These are phyloP conservation scores for Sarcophaga bullata DNA, from an alignment of 1,140 invertebrate species.

Conservation along the genomic window DNA sequence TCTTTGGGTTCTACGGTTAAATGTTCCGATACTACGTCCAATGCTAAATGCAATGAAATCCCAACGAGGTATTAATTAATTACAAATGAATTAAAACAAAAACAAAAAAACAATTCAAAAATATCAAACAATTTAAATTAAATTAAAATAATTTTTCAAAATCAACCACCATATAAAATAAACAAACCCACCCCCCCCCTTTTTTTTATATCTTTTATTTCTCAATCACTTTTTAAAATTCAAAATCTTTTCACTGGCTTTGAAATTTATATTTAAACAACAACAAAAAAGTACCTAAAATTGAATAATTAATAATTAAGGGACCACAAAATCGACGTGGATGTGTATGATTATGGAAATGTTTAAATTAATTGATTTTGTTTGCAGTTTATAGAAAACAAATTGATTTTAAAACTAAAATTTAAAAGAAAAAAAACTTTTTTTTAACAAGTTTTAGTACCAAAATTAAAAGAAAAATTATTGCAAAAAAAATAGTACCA, in stretches of 20 bases:
- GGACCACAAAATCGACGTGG: neutral
- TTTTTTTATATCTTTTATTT: neutral
- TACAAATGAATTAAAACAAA: neutral
- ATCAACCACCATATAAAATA: neutral
- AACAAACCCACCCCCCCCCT: neutral
- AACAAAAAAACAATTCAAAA: neutral
- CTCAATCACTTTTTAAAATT: neutral
- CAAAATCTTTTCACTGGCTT: constrained; percentile 35
- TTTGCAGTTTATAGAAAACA: no score
- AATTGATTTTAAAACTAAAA: no score
- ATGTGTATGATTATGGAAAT: no score
- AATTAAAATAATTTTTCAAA: constrained; percentile 28
- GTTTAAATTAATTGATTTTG: no score
- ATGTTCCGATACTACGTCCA: constrained; percentile 64
- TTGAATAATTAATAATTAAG: neutral
- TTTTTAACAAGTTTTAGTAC: no score
- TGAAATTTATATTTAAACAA: neutral
- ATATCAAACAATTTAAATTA: neutral
- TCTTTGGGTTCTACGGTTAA: constrained; percentile 53
- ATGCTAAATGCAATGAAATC: constrained; percentile 68
- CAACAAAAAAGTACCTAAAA: constrained; percentile 1
- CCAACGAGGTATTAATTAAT: constrained; percentile 65
- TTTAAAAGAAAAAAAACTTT: no score
- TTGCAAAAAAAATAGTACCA: no score
- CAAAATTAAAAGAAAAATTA: no score